Evolutionary conservation across 2,888 invertebrate species (phyloP).

Genomic region (Listrodromus nycthemerus): DNA sequence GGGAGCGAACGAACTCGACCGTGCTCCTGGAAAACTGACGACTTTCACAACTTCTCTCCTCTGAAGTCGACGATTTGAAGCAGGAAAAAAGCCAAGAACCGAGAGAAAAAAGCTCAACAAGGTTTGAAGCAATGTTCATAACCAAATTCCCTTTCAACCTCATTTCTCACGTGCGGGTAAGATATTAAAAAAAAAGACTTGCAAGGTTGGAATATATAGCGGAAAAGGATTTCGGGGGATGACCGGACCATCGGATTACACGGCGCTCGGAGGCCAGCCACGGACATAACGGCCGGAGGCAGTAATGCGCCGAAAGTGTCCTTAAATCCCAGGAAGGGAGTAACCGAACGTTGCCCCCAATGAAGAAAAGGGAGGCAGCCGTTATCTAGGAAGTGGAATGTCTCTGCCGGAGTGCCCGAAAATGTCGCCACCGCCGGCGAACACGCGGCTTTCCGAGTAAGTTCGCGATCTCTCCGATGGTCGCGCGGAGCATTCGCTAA

Average conservation of each 20-base stretch:
- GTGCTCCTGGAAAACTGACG: conserved; percentile 57
- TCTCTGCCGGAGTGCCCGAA: conserved; percentile 46
- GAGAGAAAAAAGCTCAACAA: conserved; percentile 38
- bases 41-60: conserved; percentile 63
- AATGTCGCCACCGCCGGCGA: conserved; percentile 39
- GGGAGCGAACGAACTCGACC: conserved; percentile 13
- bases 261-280: neutral
- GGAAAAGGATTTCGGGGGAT: conserved; percentile 23
- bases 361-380: conserved; percentile 14
- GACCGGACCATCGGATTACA: conserved; percentile 49
- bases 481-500: conserved; percentile 3
- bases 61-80: conserved; percentile 36
- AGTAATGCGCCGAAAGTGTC: conserved; percentile 51
- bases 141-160: conserved; percentile 35
- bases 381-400: conserved; percentile 55
- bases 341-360: conserved; percentile 19
- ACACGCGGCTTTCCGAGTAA: neutral
- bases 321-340: conserved; percentile 59
- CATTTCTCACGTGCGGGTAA: neutral
- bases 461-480: conserved; percentile 20
- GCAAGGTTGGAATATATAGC: conserved; percentile 42
- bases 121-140: conserved; percentile 17
- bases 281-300: conserved; percentile 46
- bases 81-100: conserved; percentile 20
- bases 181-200: neutral